Evolutionary conservation across 2,797 vertebrate species (phyloP), one percentile per base, ranked within the genome.

Genomic region (Momotus momota): DNA sequence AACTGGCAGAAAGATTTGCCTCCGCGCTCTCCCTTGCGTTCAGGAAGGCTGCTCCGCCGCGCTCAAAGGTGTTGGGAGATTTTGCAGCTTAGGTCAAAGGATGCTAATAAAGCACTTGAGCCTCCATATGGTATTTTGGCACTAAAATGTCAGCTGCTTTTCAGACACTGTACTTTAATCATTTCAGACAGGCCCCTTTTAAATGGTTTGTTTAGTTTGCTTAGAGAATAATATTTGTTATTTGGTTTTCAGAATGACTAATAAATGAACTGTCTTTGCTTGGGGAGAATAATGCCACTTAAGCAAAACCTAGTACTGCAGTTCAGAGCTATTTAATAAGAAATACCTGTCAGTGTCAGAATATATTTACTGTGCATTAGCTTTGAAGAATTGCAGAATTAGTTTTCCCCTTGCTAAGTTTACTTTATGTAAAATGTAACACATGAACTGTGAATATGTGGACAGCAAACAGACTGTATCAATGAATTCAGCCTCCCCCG

Each of bases 261-360:
- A 98, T 97, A 97, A 98, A 98, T 98, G 97, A 97, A 97, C 97
- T 97, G 98, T 97, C 97, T 98, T 97, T 97, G 96, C 97, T 97
- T 60, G n/a, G 78, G 95, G 95, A 97, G 97, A 98, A 98, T 98
- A 98, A 97, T 97, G 97, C 98, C 97, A 98, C 98, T 98, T 98
- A 98, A 98, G 98, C 98, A 98, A 97, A 98, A 98, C 97, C 95
- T 94, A 77, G 95, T 95, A 77, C 70, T 78, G 95, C 96, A 84
- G 96, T 97, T 97, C 93, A 81, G 96, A 97, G 97, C 97, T 96
- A 96, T 98, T 98, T 98, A 98, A 98, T 98, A 98, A 98, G 97
- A 98, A 98, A 98, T 98, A 98, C 97, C 97, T 98, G 98, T 98
- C 98, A 98, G 95, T 98, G 97, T 98, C 97, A 97, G 97, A 98